phyloP scores from a whole-genome alignment of 2,797 vertebrate species.

The Antennarius maculatus region DNA sequence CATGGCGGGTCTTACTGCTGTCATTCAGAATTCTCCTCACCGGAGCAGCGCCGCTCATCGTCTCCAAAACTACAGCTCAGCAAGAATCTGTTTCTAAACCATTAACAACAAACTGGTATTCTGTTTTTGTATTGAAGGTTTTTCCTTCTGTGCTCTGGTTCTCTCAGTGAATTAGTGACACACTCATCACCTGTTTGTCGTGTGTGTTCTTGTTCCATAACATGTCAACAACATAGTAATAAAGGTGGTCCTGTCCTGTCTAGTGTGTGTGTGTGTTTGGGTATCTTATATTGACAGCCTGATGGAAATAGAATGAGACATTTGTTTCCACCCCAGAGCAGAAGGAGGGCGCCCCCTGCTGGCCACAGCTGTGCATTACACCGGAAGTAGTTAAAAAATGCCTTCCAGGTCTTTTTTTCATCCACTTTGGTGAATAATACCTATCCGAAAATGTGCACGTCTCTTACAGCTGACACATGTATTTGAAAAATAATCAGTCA shows the following conservation, averaged over 20 bases:
- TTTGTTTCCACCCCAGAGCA: background rate
- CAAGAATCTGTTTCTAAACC: slow-evolving; percentile 7
- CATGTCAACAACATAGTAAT: no score
- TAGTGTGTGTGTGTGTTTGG: no score
- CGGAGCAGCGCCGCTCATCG: slow-evolving; percentile 46
- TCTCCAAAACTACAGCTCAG: slow-evolving; percentile 37
- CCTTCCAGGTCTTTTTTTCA: no score
- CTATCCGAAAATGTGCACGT: no score
- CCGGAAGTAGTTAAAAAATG: no score
- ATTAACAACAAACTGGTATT: slow-evolving; percentile 1
- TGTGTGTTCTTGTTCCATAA: no score
- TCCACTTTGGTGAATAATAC: no score
- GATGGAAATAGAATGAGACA: no score
- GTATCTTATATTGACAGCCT: no score
- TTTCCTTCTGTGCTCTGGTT: background rate
- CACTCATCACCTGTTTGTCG: slow-evolving; percentile 36
- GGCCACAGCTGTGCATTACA: slow-evolving; percentile 10
- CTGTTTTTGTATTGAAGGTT: background rate
- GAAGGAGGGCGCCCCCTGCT: slow-evolving; percentile 41
- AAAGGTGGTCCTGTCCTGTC: no score
- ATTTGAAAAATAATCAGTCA: no score
- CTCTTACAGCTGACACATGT: no score
- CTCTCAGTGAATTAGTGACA: slow-evolving; percentile 1
- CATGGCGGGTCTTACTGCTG: slow-evolving; percentile 70
- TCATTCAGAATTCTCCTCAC: slow-evolving; percentile 41